Conservation (phyloP, 2,888 invertebrate species). For the Phengaris alcon region DNA sequence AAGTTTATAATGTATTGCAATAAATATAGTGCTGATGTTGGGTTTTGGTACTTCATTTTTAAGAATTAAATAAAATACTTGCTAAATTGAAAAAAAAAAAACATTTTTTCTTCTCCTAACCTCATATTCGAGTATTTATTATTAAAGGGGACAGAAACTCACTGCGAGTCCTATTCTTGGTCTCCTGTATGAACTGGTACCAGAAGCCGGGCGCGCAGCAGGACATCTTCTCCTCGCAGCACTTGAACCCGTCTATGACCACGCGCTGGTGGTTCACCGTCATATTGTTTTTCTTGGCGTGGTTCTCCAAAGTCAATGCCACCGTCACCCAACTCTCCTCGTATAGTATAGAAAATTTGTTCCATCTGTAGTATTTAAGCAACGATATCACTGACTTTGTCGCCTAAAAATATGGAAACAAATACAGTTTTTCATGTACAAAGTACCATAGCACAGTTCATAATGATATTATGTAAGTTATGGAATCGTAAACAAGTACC, state of each 20-base stretch:
- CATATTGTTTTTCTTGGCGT: conserved; percentile 88
- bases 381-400: conserved; percentile 96
- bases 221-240: conserved; percentile 85
- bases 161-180: conserved; percentile 92
- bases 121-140: too few species aligned
- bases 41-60: too few species aligned
- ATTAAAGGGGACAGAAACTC: conserved; percentile 52
- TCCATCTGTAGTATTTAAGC: conserved; percentile 94
- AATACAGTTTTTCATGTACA: background rate
- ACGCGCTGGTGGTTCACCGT: conserved; percentile 88
- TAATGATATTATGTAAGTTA: background rate
- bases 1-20: too few species aligned
- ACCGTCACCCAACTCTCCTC: conserved; percentile 91
- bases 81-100: too few species aligned
- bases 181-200: conserved; percentile 91
- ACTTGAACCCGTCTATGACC: conserved; percentile 85
- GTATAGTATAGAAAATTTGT: conserved; percentile 93
- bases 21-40: too few species aligned
- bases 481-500: background rate
- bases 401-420: conserved; percentile 79
- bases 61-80: too few species aligned
- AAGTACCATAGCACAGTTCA: background rate
- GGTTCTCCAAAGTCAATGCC: conserved; percentile 87
- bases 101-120: too few species aligned
- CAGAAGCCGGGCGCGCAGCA: conserved; percentile 90